phyloP scores from a whole-genome alignment of 2,113 vertebrate genomes.

The Octodon degus region DNA sequence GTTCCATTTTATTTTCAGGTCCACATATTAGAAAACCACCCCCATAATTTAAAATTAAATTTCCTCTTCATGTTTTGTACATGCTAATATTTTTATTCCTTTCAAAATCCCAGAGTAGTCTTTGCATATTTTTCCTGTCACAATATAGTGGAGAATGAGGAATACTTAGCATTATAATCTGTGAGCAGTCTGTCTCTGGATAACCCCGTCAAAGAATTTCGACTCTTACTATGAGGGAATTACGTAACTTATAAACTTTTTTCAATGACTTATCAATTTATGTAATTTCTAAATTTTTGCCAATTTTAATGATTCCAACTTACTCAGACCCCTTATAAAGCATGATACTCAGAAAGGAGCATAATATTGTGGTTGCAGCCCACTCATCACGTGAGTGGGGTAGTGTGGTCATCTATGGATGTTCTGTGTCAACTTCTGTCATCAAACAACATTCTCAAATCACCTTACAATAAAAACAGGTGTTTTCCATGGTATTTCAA shows the following conservation, averaged over 20 bases:
- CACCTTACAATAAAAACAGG: neutral
- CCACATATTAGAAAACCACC: neutral
- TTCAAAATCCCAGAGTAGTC: neutral
- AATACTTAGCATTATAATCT: neutral
- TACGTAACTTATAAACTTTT: neutral
- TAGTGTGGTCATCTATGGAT: neutral
- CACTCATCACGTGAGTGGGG: neutral
- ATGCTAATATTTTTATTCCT: neutral
- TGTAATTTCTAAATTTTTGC: neutral
- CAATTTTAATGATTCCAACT: neutral
- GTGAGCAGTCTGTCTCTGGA: neutral
- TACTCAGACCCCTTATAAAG: neutral
- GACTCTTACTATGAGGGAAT: neutral
- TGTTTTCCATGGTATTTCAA: neutral
- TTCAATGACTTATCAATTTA: no score
- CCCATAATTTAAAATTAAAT: neutral
- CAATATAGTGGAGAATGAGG: neutral
- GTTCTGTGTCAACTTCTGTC: neutral
- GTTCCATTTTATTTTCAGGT: neutral
- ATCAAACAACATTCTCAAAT: neutral
- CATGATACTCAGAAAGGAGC: neutral
- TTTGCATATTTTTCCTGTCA: neutral
- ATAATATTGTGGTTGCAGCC: neutral
- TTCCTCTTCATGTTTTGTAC: neutral
- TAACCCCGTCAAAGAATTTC: neutral